Evolutionary conservation across 2,113 vertebrate genomes (phyloP).

Genomic region (Hemichromis elongatus): DNA sequence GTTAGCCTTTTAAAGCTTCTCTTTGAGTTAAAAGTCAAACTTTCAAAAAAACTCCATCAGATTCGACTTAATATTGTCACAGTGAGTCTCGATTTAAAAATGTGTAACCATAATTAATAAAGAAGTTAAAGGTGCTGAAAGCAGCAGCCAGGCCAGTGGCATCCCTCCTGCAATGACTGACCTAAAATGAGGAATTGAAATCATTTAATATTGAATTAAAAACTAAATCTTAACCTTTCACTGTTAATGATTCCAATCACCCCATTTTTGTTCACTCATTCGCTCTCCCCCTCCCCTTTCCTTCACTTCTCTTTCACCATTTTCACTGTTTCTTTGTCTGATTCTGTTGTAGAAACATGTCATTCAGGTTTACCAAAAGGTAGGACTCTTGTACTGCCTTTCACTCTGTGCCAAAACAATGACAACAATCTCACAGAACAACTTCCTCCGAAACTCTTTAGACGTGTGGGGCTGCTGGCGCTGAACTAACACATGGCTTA

Average conservation of each 20-base stretch:
- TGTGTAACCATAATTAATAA: no score
- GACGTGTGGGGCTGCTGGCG: slow-evolving; percentile 75
- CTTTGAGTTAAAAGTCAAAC: background rate
- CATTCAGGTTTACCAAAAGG: slow-evolving; percentile 99
- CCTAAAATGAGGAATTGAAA: slow-evolving; percentile 44
- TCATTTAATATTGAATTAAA: background rate
- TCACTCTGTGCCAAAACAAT: slow-evolving; percentile 59
- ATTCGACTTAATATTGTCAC: background rate
- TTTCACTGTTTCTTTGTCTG: slow-evolving; percentile 82
- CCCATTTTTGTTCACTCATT: slow-evolving; percentile 42
- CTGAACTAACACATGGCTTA: slow-evolving; percentile 74
- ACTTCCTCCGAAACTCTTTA: slow-evolving; percentile 33
- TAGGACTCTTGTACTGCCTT: slow-evolving; percentile 84
- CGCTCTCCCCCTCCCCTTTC: background rate
- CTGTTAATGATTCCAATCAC: slow-evolving; percentile 46
- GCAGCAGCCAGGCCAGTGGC: slow-evolving; percentile 33
- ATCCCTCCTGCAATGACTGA: slow-evolving; percentile 25
- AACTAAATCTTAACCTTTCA: background rate
- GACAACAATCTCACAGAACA: slow-evolving; percentile 33
- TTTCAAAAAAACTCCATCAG: background rate
- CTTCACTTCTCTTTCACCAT: slow-evolving; percentile 31
- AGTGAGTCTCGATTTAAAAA: background rate
- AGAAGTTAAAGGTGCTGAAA: background rate
- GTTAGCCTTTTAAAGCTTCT: accelerated
- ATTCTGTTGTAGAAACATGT: slow-evolving; percentile 99